Evolutionary conservation across 2,888 invertebrate genomes (phyloP).

Genomic region (Caradrina clavipalpis): DNA sequence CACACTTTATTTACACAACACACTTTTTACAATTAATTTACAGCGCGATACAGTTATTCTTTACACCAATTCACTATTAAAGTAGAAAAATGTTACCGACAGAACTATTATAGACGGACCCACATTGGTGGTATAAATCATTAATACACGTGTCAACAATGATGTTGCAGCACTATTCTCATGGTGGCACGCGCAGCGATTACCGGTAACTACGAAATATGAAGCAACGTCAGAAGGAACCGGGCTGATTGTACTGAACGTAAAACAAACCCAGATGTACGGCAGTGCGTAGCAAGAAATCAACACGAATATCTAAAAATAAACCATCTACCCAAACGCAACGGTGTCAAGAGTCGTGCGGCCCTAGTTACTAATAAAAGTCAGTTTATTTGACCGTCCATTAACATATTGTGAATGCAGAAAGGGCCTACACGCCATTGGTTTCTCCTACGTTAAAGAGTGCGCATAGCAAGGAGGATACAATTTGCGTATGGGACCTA

Average conservation of each 20-base stretch:
- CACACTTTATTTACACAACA: conserved; percentile 24
- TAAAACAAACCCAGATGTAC: conserved; percentile 64
- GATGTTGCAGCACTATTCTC: conserved; percentile 9
- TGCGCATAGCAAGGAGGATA: no score
- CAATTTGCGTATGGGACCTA: no score
- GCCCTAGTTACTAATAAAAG: conserved; percentile 46
- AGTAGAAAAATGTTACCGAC: conserved; percentile 2
- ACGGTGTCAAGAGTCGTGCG: conserved; percentile 46
- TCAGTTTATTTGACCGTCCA: conserved; percentile 25
- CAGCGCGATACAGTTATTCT: not conserved
- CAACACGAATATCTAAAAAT: conserved; percentile 63
- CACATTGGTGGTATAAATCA: not conserved
- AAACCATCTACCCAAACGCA: conserved; percentile 56
- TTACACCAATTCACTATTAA: conserved; percentile 24
- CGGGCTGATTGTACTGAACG: conserved; percentile 50
- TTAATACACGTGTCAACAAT: not conserved
- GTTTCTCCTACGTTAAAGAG: no score
- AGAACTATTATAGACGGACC: conserved; percentile 4
- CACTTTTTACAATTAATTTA: conserved; percentile 13
- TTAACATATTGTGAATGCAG: conserved; percentile 11
- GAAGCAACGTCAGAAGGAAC: conserved; percentile 39
- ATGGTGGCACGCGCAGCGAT: conserved; percentile 29
- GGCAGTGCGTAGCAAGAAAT: conserved; percentile 61
- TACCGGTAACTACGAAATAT: conserved; percentile 49
- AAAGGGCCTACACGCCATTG: not conserved